Percentiles rank a stretch among this genome's conserved stretches.
Conservation (phyloP, 2,888 invertebrate species). For the Azorinus chamasolen region DNA sequence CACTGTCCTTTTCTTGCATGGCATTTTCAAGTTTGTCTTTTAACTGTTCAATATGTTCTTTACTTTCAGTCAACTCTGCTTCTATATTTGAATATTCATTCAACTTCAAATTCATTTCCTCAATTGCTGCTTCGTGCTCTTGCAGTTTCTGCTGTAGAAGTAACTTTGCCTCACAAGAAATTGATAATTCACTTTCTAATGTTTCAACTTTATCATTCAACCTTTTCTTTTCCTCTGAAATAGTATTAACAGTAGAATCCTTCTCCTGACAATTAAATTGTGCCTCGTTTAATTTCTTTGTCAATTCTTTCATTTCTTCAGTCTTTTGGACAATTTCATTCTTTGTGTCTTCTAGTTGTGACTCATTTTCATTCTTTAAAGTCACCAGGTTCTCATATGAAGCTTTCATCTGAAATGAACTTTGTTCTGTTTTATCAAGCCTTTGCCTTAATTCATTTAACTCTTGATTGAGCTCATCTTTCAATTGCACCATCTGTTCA, state of each 20-base stretch:
- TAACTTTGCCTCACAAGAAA: too few relatives aligned
- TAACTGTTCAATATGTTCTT: conserved; percentile 3
- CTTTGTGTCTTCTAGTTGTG: conserved; percentile 19
- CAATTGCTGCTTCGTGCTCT: background rate
- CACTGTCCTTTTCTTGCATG: conserved; percentile 10
- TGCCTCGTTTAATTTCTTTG: background rate
- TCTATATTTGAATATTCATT: background rate
- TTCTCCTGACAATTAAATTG: too few relatives aligned
- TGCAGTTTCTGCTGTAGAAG: too few relatives aligned
- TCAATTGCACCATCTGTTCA: conserved; percentile 28
- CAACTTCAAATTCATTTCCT: conserved; percentile 21
- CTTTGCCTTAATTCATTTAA: conserved; percentile 46
- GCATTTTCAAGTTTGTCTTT: conserved; percentile 11
- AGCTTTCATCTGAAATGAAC: conserved; percentile 18
- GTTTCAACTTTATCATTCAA: too few relatives aligned
- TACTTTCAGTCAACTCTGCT: background rate
- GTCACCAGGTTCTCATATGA: conserved; percentile 7
- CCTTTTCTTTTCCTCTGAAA: too few relatives aligned
- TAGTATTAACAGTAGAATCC: too few relatives aligned
- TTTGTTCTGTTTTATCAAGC: conserved; percentile 20
- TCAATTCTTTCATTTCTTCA: background rate
- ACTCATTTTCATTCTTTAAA: conserved; percentile 10
- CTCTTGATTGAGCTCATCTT: conserved; percentile 43
- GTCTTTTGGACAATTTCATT: conserved; percentile 11
- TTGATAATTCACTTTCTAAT: too few relatives aligned